These are phyloP conservation scores for Aricia agestis DNA, from an alignment of 1,140 invertebrate genomes.

Conservation along the genomic window DNA sequence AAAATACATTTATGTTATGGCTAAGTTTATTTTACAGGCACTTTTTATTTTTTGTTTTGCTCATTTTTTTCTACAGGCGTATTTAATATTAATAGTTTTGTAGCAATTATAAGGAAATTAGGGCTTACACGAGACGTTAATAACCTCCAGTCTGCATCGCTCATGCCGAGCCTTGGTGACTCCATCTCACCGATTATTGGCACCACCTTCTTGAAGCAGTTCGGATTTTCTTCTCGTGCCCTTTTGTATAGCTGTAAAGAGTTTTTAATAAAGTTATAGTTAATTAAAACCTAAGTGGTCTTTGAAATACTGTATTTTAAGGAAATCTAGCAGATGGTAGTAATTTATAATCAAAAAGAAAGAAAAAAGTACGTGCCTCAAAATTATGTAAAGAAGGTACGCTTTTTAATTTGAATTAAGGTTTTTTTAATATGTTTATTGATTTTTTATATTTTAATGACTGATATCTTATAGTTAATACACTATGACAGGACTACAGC, in stretches of 20 bases:
- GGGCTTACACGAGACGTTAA: slow-evolving; percentile 77
- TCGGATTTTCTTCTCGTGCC: slow-evolving; percentile 65
- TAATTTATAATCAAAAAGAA: no score
- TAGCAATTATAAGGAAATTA: no score
- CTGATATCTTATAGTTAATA: no score
- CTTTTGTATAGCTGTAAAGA: slow-evolving; percentile 77
- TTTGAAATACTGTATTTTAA: no score
- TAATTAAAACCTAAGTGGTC: neutral
- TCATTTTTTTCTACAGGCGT: neutral
- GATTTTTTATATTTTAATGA: no score
- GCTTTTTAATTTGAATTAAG: no score
- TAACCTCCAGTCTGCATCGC: slow-evolving; percentile 76
- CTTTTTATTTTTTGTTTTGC: no score
- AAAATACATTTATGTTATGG: neutral
- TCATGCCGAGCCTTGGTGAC: slow-evolving; percentile 82
- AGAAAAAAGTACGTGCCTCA: no score
- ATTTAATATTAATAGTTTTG: neutral
- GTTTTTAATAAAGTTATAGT: neutral
- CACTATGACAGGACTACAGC: no score
- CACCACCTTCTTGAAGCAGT: slow-evolving; percentile 78
- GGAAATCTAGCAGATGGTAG: no score
- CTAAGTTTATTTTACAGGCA: neutral
- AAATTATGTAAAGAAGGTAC: no score
- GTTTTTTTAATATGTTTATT: no score
- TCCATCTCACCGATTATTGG: slow-evolving; percentile 82